Percentiles rank a stretch among this genome's conserved stretches.
Conservation (phyloP, 2,797 vertebrate species). For the Chrosomus eos region DNA sequence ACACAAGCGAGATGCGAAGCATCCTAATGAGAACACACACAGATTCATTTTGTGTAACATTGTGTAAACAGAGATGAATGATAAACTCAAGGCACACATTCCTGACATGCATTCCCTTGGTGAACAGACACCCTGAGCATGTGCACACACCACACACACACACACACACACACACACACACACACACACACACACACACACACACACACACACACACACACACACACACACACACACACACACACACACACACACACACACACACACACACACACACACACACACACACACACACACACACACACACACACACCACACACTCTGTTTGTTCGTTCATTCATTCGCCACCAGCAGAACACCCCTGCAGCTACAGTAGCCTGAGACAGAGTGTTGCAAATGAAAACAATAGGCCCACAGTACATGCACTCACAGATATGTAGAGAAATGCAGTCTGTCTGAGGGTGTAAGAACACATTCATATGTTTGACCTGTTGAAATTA, state of each 20-base stretch:
- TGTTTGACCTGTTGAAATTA: background rate
- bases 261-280: background rate
- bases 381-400: background rate
- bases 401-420: background rate
- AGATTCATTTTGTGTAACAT: slow-evolving; percentile 59
- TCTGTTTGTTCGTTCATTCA: background rate
- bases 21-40: slow-evolving; percentile 22
- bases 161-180: background rate
- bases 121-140: background rate
- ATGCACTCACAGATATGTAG: slow-evolving; percentile 5
- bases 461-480: background rate
- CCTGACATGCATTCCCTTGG: slow-evolving; percentile 50
- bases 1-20: slow-evolving; percentile 41
- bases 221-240: too few relatives aligned
- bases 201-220: too few relatives aligned
- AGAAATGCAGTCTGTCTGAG: background rate
- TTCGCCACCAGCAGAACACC: background rate
- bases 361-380: background rate
- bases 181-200: background rate
- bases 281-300: background rate
- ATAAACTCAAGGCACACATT: slow-evolving; percentile 66
- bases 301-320: too few relatives aligned
- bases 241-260: too few relatives aligned
- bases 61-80: slow-evolving; percentile 79
- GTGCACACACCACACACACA: background rate